Percentiles rank a stretch among this genome's conserved stretches.
phyloP scores from a whole-genome alignment of 2,113 vertebrate species.

The Tenebrosternarchus preto region DNA sequence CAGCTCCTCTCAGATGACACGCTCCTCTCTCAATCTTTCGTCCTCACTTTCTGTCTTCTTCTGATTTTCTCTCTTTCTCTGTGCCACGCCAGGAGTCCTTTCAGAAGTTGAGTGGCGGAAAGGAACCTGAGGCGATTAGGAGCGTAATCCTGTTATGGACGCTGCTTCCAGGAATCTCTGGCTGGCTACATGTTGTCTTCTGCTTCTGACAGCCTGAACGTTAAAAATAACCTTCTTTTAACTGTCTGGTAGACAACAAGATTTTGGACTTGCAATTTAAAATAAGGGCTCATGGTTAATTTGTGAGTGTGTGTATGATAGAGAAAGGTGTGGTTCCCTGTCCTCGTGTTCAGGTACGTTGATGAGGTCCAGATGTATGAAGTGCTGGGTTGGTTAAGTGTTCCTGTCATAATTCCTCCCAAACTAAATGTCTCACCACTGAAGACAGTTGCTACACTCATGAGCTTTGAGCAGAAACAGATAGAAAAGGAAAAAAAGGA shows the following conservation, averaged over 20 bases:
- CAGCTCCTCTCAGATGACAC: not conserved
- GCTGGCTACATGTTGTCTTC: not conserved
- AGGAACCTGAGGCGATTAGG: slow-evolving; percentile 33
- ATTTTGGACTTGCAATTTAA: not conserved
- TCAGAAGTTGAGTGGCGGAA: slow-evolving; percentile 23
- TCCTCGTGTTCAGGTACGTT: slow-evolving; percentile 21
- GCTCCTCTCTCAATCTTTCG: not conserved
- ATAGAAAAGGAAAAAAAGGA: slow-evolving; percentile 21
- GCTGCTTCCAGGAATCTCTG: slow-evolving; percentile 24
- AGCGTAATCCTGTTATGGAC: slow-evolving; percentile 41
- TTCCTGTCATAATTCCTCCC: slow-evolving; percentile 32
- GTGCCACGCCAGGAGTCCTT: not conserved
- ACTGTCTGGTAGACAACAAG: not conserved
- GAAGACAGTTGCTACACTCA: not conserved
- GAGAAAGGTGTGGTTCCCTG: not conserved
- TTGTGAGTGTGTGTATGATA: slow-evolving; percentile 26
- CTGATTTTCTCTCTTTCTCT: not conserved
- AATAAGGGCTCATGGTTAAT: not conserved
- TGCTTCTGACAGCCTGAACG: not conserved
- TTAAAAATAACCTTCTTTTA: not conserved
- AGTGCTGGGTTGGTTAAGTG: slow-evolving; percentile 20
- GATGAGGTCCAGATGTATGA: slow-evolving; percentile 28
- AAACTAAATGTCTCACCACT: not conserved
- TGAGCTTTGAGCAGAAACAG: slow-evolving; percentile 7
- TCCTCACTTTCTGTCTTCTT: not conserved